A percentile compares a stretch with the other conserved stretches of the same genome.
phyloP scores from a whole-genome alignment of 2,113 vertebrate genomes.

The Pterocles orientalis region DNA sequence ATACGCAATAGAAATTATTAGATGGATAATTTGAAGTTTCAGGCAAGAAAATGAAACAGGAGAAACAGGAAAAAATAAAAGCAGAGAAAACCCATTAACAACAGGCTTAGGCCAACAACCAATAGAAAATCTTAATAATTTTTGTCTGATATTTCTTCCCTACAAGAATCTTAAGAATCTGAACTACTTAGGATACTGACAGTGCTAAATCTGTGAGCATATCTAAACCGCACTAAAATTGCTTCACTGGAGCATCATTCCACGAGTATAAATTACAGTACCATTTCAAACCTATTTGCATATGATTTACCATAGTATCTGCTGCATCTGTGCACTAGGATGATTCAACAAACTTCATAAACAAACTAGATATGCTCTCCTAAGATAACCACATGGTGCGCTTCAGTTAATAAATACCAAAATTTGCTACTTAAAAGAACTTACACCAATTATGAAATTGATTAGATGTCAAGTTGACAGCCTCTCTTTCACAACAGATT shows the following conservation, averaged over 20 bases:
- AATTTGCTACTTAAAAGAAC: background rate
- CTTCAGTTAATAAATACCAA: slow-evolving; percentile 24
- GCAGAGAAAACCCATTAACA: background rate
- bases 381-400: background rate
- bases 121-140: background rate
- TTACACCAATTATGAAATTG: background rate
- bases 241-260: slow-evolving; percentile 1
- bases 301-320: slow-evolving; percentile 25
- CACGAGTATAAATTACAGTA: background rate
- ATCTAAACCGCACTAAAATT: background rate
- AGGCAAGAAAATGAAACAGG: background rate
- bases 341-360: slow-evolving; percentile 20
- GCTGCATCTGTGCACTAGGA: background rate
- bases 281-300: slow-evolving; percentile 23
- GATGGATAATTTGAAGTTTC: slow-evolving; percentile 22
- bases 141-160: background rate
- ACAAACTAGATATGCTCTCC: background rate
- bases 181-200: background rate
- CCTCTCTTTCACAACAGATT: background rate
- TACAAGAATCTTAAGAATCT: background rate
- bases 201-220: background rate
- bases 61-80: background rate
- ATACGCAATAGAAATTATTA: background rate
- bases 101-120: background rate
- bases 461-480: background rate